phyloP scores from a whole-genome alignment of 2,797 vertebrate genomes.

The Harpagifer antarcticus region DNA sequence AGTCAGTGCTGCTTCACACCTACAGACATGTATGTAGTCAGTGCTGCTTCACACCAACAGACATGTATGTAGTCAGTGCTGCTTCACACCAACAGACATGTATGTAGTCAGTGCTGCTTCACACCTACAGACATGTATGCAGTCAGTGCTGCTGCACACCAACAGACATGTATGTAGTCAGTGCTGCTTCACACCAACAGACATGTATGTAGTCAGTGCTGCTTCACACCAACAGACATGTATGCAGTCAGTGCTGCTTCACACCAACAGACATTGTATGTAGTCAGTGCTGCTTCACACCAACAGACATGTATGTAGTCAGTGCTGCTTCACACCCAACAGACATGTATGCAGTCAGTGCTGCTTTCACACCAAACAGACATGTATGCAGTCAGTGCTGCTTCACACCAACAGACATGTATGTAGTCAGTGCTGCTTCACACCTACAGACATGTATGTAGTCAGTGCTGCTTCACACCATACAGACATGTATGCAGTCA shows the following conservation, averaged over 20 bases:
- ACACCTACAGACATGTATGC: neutral
- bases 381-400: neutral
- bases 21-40: neutral
- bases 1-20: neutral
- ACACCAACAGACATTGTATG: neutral
- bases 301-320: neutral
- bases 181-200: neutral
- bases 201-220: neutral
- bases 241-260: neutral
- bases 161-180: neutral
- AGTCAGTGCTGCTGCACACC: neutral
- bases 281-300: neutral
- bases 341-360: neutral
- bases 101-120: neutral
- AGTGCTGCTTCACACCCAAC: neutral
- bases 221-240: neutral
- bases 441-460: neutral
- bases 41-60: neutral
- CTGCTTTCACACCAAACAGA: neutral
- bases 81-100: neutral
- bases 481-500: neutral
- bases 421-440: neutral
- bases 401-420: neutral
- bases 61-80: neutral
- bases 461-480: neutral